Base-by-base conservation (phyloP, 1,140 invertebrate species). In the Calliopsis andreniformis region DNA sequence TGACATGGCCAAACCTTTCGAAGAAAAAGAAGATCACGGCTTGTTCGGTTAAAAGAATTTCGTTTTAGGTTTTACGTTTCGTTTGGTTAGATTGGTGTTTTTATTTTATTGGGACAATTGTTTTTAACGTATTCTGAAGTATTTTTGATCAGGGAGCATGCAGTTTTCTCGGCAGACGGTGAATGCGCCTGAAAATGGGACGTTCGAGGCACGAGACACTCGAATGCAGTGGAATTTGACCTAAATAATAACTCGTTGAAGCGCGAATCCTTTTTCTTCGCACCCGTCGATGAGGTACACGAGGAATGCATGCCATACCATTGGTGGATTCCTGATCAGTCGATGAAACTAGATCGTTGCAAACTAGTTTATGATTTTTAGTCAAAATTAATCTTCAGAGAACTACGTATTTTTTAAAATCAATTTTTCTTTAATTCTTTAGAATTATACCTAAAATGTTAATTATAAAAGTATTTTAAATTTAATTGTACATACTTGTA, bases 1-100 rank as follows among this genome's bases (percentile, higher is more conserved):
- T 84, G 85, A 86, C 66, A 55, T 69, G 76, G 55, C 42, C 59
- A 45, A 56, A 71, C 35, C 32, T 55, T 64, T 55, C 28, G 30
- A 28, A n/a, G 49, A 35, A 42, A 75, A 68, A 58, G 43, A 45
- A 58, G 70, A 73, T 66, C 70, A 42, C 16, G 28, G 23, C 14
- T 4, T 5, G 23, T 14, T 7, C 25, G 32, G 5, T 14, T 6
- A 7, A 30, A n/a, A 42, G 28, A 18, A 20, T 25, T 32, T 14
- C 8, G 25, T 28, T 42, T 43, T n/a, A n/a, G 25, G n/a, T 56
- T 12, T 2, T 3, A 12, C 6, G 6, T 4, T 23, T 10, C 18
- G n/a, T n/a, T n/a, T n/a, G n/a, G n/a, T n/a, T n/a, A n/a, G n/a
- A n/a, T n/a, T n/a, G n/a, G n/a, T n/a, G n/a, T n/a, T n/a, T n/a